Conservation (phyloP, 2,797 vertebrate species). For the Pseudochromis fuscus region DNA sequence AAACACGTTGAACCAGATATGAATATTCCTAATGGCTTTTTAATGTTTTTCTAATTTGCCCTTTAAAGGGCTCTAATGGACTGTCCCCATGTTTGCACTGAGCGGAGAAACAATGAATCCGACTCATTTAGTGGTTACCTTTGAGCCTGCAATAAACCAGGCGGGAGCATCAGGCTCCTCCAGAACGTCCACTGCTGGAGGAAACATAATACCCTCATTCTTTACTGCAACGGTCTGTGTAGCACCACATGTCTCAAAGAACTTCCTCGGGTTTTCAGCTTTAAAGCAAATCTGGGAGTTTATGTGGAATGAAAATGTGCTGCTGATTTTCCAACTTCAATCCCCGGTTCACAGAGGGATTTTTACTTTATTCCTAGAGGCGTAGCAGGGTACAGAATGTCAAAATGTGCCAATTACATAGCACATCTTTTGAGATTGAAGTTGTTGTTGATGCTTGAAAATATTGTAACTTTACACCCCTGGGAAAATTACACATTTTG, state of each 20-base stretch:
- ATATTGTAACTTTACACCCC: background rate
- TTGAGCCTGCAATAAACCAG: conserved; percentile 39
- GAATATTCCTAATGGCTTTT: conserved; percentile 86
- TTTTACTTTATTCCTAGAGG: background rate
- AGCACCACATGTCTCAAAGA: background rate
- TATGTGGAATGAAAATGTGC: background rate
- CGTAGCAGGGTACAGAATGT: background rate
- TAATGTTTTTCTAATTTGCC: conserved; percentile 86
- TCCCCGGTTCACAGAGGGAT: background rate
- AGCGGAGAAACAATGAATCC: conserved; percentile 58
- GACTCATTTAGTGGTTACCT: conserved; percentile 60
- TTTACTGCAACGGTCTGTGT: background rate
- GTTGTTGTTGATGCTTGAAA: background rate
- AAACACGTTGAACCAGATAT: conserved; percentile 79
- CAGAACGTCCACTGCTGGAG: conserved; percentile 4
- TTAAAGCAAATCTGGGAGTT: conserved; percentile 1
- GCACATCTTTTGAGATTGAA: background rate
- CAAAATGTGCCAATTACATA: background rate
- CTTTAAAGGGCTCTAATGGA: conserved; percentile 83
- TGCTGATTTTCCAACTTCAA: conserved; percentile 3
- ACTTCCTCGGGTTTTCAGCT: background rate
- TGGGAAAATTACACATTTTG: too few relatives aligned
- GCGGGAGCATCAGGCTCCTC: conserved; percentile 11
- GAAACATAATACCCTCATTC: conserved; percentile 6
- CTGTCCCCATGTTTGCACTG: conserved; percentile 78